phyloP scores from a whole-genome alignment of 2,113 vertebrate genomes.

The Aleadryas rufinucha region DNA sequence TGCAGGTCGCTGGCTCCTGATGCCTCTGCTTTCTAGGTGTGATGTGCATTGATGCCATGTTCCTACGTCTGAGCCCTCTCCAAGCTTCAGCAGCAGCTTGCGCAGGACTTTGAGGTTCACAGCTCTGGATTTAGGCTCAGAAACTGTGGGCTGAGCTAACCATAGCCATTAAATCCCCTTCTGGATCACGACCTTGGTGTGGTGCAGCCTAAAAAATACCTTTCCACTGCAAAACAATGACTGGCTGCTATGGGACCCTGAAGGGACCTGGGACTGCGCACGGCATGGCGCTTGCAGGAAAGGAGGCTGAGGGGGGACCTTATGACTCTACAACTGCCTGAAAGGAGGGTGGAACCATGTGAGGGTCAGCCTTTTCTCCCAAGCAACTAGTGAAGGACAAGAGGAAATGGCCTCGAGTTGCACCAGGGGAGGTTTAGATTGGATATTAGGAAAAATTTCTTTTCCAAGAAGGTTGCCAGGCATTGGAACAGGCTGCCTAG shows the following conservation, averaged over 20 bases:
- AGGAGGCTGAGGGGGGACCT: neutral
- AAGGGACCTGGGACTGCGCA: neutral
- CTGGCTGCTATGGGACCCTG: neutral
- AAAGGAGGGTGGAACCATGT: neutral
- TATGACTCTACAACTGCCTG: neutral
- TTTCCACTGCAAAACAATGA: neutral
- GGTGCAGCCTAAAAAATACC: neutral
- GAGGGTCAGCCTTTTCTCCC: neutral
- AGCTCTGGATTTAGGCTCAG: neutral
- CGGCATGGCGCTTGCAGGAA: rapidly evolving
- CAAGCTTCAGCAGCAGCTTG: neutral
- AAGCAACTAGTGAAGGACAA: neutral
- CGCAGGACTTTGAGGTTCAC: neutral
- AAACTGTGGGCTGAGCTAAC: neutral
- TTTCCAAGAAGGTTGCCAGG: neutral
- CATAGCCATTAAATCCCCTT: neutral
- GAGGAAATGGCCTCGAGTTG: neutral
- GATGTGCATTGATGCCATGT: rapidly evolving
- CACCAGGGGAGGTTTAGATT: neutral
- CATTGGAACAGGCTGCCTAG: neutral
- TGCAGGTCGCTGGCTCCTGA: neutral
- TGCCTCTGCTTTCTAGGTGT: neutral
- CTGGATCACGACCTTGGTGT: neutral
- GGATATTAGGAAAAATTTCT: neutral
- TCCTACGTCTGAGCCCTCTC: neutral